phyloP scores from a whole-genome alignment of 2,888 invertebrate genomes.

The Hofmannophila pseudospretella region DNA sequence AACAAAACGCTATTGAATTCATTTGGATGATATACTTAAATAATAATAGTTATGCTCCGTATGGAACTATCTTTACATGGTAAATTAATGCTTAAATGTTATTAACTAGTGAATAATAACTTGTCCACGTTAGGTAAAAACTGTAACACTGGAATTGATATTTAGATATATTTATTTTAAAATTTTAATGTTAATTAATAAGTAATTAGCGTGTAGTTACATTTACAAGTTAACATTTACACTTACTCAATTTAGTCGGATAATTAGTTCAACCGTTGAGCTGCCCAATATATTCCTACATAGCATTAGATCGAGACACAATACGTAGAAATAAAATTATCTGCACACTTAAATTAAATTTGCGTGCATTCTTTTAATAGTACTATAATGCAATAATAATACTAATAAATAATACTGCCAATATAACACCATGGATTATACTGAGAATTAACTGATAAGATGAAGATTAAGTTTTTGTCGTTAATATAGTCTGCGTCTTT shows the following conservation, averaged over 20 bases:
- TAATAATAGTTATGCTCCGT: too few relatives aligned
- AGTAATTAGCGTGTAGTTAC: conserved; percentile 1
- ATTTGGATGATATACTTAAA: too few relatives aligned
- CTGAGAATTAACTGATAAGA: not conserved
- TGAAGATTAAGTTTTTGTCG: not conserved
- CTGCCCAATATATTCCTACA: too few relatives aligned
- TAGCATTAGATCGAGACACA: not conserved
- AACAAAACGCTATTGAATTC: too few relatives aligned
- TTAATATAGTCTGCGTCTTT: too few relatives aligned
- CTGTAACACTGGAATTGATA: conserved; percentile 33
- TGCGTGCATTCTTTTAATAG: too few relatives aligned
- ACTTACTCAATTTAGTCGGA: not conserved
- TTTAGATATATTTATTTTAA: conserved; percentile 27
- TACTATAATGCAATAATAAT: conserved; percentile 3
- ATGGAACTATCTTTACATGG: too few relatives aligned
- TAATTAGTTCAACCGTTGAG: too few relatives aligned
- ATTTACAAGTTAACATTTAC: not conserved
- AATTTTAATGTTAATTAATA: conserved; percentile 2
- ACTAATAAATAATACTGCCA: too few relatives aligned
- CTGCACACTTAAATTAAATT: too few relatives aligned
- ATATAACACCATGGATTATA: not conserved
- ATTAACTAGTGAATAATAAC: conserved; percentile 22
- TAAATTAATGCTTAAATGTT: too few relatives aligned
- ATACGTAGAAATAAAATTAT: too few relatives aligned
- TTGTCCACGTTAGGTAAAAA: conserved; percentile 43